A percentile compares a stretch with the other conserved stretches of the same genome.
phyloP scores from a whole-genome alignment of 2,888 invertebrate genomes.

The Lithophane semibrunnea region DNA sequence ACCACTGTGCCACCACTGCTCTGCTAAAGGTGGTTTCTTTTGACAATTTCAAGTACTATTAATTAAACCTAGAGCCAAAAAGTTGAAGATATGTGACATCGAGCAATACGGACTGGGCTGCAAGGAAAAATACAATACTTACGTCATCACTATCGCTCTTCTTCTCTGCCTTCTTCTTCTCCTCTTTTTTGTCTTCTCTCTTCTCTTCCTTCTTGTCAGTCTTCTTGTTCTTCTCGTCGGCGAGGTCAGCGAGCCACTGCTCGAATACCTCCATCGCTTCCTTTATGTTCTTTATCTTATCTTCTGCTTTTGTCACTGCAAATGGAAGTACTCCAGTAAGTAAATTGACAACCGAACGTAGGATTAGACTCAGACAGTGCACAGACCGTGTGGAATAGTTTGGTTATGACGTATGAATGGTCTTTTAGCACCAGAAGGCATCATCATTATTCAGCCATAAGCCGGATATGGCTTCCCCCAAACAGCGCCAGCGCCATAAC shows the following conservation, averaged over 20 bases:
- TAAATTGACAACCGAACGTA: background rate
- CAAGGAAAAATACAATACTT: background rate
- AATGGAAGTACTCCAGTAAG: slow-evolving; percentile 35
- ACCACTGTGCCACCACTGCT: no score
- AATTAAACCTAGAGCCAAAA: background rate
- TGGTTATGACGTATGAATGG: background rate
- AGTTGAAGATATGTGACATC: background rate
- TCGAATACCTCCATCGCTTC: slow-evolving; percentile 93
- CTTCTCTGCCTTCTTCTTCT: slow-evolving; percentile 63
- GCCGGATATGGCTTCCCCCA: background rate
- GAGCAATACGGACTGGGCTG: background rate
- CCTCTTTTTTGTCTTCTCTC: slow-evolving; percentile 64
- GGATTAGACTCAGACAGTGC: background rate
- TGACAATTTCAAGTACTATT: background rate
- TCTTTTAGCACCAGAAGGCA: background rate
- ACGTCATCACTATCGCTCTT: slow-evolving; percentile 69
- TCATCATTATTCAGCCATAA: background rate
- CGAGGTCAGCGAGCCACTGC: slow-evolving; percentile 91
- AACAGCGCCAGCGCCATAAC: no score
- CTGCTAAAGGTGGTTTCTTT: background rate
- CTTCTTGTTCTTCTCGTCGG: slow-evolving; percentile 78
- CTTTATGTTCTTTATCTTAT: slow-evolving; percentile 92
- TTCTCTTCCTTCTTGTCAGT: slow-evolving; percentile 75
- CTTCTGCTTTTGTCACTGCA: slow-evolving; percentile 93
- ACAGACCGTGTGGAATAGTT: background rate